Conservation (phyloP, 2,797 vertebrate genomes). For the Anas flavirostris region DNA sequence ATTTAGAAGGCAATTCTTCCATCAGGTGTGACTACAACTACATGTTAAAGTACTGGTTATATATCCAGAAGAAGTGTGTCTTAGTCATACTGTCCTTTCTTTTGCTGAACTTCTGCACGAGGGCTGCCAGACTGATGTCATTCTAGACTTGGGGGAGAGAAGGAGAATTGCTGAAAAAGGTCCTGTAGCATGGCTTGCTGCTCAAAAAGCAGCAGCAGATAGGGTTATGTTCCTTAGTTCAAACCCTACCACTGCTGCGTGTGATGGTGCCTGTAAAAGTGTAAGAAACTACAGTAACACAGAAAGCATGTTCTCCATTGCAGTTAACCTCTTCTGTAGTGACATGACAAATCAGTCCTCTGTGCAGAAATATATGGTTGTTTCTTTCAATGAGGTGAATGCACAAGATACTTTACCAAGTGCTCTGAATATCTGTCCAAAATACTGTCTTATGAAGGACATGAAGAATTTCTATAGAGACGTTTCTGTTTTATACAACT, state of each 20-base stretch:
- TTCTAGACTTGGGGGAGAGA: constrained; percentile 84
- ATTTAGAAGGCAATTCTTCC: background rate
- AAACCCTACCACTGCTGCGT: background rate
- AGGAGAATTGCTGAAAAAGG: constrained; percentile 81
- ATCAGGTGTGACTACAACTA: background rate
- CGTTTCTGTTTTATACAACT: constrained; percentile 41
- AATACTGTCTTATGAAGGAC: constrained; percentile 81
- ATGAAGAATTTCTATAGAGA: constrained; percentile 71
- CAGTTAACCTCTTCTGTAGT: constrained; percentile 82
- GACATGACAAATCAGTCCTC: constrained; percentile 67
- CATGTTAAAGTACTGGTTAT: constrained; percentile 78
- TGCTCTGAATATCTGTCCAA: constrained; percentile 77
- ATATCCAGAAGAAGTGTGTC: constrained; percentile 78
- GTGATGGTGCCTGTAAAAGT: constrained; percentile 2
- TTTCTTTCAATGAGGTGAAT: constrained; percentile 70
- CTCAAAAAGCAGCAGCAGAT: constrained; percentile 73
- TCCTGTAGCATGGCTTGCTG: constrained; percentile 82
- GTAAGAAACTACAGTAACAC: constrained; percentile 56
- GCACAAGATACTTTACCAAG: constrained; percentile 14
- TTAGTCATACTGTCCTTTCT: constrained; percentile 80
- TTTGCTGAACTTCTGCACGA: constrained; percentile 82
- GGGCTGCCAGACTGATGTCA: constrained; percentile 74
- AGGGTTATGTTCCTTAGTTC: constrained; percentile 80
- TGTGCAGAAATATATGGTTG: constrained; percentile 79
- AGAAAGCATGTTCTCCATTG: constrained; percentile 81